phyloP scores from a whole-genome alignment of 1,140 invertebrate species.

The Meloidogyne hapla region DNA sequence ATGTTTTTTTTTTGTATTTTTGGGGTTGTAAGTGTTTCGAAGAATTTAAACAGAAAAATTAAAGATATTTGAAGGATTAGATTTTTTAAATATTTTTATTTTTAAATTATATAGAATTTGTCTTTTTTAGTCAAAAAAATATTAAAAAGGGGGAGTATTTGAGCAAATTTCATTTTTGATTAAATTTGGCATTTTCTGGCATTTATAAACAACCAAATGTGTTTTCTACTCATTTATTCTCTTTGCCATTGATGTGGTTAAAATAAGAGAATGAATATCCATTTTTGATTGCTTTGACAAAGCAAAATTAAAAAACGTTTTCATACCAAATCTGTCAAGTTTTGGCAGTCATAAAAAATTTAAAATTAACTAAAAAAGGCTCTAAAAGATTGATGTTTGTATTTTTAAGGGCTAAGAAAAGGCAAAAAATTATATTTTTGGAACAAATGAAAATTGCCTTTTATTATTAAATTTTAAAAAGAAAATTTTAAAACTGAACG shows the following conservation, averaged over 20 bases:
- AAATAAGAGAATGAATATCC: not conserved
- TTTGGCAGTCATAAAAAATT: not conserved
- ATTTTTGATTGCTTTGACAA: slow-evolving; percentile 6
- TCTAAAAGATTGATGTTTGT: not conserved
- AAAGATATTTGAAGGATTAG: too few relatives aligned
- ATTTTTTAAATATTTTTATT: too few relatives aligned
- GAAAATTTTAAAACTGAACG: not conserved
- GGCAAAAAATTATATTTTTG: not conserved
- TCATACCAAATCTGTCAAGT: not conserved
- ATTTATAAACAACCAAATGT: too few relatives aligned
- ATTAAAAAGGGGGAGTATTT: too few relatives aligned
- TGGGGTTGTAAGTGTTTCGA: too few relatives aligned
- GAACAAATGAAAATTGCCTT: not conserved
- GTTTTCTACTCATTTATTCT: not conserved
- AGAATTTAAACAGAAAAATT: too few relatives aligned
- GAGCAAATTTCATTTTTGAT: too few relatives aligned
- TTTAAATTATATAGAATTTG: too few relatives aligned
- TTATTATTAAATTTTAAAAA: not conserved
- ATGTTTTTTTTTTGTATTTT: too few relatives aligned
- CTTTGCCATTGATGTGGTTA: not conserved
- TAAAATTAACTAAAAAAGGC: not conserved
- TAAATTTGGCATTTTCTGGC: too few relatives aligned
- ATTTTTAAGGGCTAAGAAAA: not conserved
- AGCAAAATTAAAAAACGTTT: not conserved
- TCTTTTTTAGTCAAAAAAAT: too few relatives aligned